A percentile compares a stretch with the other conserved stretches of the same genome.
phyloP scores from a whole-genome alignment of 2,888 invertebrate species.

The Tuta absoluta region DNA sequence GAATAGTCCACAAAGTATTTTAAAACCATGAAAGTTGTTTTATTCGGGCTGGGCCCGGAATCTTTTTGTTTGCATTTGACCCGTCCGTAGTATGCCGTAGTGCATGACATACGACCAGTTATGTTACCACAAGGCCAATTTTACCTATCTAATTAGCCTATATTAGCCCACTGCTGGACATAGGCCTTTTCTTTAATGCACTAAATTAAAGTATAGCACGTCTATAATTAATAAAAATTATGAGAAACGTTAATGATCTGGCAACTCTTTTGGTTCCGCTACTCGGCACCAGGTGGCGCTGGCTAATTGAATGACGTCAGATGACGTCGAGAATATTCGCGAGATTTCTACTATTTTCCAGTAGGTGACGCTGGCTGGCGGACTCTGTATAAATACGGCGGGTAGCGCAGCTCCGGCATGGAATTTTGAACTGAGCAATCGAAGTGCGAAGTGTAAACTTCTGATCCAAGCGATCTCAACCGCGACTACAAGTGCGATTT shows the following conservation, averaged over 20 bases:
- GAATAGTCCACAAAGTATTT: no score
- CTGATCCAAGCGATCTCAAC: slow-evolving; percentile 17
- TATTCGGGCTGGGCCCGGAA: no score
- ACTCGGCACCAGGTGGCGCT: slow-evolving; percentile 28
- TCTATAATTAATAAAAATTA: no score
- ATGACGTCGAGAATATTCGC: slow-evolving; percentile 30
- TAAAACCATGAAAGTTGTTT: no score
- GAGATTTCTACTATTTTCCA: slow-evolving; percentile 45
- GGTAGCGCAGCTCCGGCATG: slow-evolving; percentile 29
- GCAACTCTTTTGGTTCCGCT: slow-evolving; percentile 12
- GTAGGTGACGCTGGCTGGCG: slow-evolving; percentile 52
- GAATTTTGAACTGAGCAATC: slow-evolving; percentile 41
- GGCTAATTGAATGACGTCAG: not conserved
- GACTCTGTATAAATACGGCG: slow-evolving; percentile 14
- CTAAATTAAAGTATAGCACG: no score
- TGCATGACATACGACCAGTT: no score
- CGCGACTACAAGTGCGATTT: slow-evolving; percentile 5
- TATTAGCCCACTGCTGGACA: no score
- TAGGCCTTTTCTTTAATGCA: no score
- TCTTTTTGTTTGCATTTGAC: no score
- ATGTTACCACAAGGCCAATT: no score
- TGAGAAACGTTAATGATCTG: not conserved
- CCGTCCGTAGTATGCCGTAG: no score
- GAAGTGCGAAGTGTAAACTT: slow-evolving; percentile 20
- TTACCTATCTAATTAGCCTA: no score